phyloP scores from a whole-genome alignment of 2,113 vertebrate species.

The Candoia aspera region DNA sequence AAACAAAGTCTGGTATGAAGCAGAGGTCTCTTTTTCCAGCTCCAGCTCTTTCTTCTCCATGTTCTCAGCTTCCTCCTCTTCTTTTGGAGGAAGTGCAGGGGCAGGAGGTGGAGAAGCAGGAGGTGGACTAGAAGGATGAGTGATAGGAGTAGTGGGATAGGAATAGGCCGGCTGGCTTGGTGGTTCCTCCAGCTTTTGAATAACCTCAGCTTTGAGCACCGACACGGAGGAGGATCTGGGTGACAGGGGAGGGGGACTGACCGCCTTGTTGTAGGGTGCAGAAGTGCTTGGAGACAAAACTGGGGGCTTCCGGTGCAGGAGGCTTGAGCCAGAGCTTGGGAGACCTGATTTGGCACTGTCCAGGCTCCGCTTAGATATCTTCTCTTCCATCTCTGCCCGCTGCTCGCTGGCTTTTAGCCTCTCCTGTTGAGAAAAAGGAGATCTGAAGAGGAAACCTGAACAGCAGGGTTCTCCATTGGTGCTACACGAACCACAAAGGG shows the following conservation, averaged over 20 bases:
- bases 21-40: constrained; percentile 77
- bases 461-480: not conserved
- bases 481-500: not conserved
- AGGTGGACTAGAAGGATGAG: constrained; percentile 76
- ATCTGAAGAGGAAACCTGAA: not conserved
- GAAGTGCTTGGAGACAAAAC: constrained; percentile 77
- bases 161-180: constrained; percentile 81
- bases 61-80: constrained; percentile 79
- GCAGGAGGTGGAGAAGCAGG: constrained; percentile 75
- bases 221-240: constrained; percentile 80
- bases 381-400: constrained; percentile 86
- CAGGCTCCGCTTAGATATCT: constrained; percentile 78
- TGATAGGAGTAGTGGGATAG: constrained; percentile 82
- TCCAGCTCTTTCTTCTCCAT: constrained; percentile 82
- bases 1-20: constrained; percentile 82
- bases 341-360: constrained; percentile 80
- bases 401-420: constrained; percentile 89
- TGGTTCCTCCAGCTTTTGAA: constrained; percentile 82
- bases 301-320: constrained; percentile 82
- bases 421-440: constrained; percentile 74
- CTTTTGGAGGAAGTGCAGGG: constrained; percentile 82
- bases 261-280: constrained; percentile 79
- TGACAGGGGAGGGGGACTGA: constrained; percentile 79
- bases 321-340: constrained; percentile 69
- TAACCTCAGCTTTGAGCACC: constrained; percentile 87